Evolutionary conservation across 2,888 invertebrate genomes (phyloP).

Genomic region (Rhingia campestris): DNA sequence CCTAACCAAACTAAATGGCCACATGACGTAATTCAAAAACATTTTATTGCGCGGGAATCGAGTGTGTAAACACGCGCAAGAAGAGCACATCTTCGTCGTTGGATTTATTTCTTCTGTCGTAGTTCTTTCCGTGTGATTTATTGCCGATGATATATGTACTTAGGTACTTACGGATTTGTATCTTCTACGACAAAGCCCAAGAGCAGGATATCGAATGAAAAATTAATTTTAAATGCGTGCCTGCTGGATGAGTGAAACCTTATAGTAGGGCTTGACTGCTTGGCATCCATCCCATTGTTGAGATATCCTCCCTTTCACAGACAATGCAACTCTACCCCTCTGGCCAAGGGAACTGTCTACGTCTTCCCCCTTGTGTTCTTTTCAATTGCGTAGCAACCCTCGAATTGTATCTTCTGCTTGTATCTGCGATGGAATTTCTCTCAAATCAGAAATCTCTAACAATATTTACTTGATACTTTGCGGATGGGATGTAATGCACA

Average conservation of each 20-base stretch:
- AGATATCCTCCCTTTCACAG: constrained; percentile 7
- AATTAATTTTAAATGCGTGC: constrained; percentile 20
- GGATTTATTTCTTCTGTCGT: constrained; percentile 47
- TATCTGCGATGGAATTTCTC: constrained; percentile 15
- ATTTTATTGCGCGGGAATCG: constrained; percentile 69
- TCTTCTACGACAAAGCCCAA: background rate
- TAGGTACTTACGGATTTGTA: background rate
- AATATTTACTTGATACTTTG: constrained; percentile 31
- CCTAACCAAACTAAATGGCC: background rate
- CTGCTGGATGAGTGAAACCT: constrained; percentile 40
- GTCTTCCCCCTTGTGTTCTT: background rate
- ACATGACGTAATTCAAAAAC: constrained; percentile 69
- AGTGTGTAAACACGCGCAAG: constrained; percentile 48
- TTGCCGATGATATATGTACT: background rate
- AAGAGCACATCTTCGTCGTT: constrained; percentile 22
- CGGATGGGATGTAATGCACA: constrained; percentile 23
- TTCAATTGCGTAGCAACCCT: constrained; percentile 30
- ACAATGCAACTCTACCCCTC: constrained; percentile 3
- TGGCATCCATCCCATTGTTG: constrained; percentile 27
- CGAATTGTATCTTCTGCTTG: background rate
- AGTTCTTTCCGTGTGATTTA: constrained; percentile 13
- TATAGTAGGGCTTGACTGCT: constrained; percentile 30
- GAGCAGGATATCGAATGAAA: background rate
- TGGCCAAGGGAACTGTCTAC: background rate
- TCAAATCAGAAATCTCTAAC: constrained; percentile 3